Evolutionary conservation across 2,113 vertebrate species (phyloP).

Genomic region (Rousettus leschenaultii): DNA sequence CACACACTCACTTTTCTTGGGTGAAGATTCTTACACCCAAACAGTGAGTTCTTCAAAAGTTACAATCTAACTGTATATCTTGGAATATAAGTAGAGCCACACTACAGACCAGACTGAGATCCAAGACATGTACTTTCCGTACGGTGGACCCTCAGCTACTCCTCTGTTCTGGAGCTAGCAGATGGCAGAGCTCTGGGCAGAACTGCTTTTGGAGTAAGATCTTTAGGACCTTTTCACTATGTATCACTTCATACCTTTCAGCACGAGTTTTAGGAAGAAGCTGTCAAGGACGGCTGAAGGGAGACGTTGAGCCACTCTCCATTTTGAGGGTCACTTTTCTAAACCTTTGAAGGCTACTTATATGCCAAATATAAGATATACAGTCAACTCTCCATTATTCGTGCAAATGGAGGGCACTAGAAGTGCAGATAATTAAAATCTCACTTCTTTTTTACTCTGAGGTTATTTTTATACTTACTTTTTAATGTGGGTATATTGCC

Average conservation of each 20-base stretch:
- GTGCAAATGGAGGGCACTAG: slow-evolving; percentile 37
- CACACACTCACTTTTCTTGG: not conserved
- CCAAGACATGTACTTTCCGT: not conserved
- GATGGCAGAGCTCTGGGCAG: slow-evolving; percentile 26
- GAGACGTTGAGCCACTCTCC: not conserved
- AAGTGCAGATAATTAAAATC: slow-evolving; percentile 6
- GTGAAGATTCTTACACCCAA: slow-evolving; percentile 39
- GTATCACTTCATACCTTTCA: slow-evolving; percentile 2
- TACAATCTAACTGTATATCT: slow-evolving; percentile 41
- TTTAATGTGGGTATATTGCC: slow-evolving; percentile 41
- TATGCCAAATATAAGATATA: slow-evolving; percentile 46
- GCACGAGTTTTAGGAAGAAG: slow-evolving; percentile 23
- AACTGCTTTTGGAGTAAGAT: not conserved
- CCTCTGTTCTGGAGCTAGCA: not conserved
- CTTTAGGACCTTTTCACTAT: not conserved
- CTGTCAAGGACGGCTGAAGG: slow-evolving; percentile 15
- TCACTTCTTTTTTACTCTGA: slow-evolving; percentile 15
- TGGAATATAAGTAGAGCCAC: slow-evolving; percentile 51
- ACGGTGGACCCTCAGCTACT: not conserved
- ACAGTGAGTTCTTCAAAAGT: slow-evolving; percentile 31
- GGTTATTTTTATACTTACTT: slow-evolving; percentile 54
- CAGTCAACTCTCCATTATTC: slow-evolving; percentile 40
- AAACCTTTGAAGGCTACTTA: slow-evolving; percentile 35
- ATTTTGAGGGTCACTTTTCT: slow-evolving; percentile 23
- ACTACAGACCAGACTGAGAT: not conserved